Conservation (phyloP, 1,140 invertebrate species). For the Lepidurus couesii region DNA sequence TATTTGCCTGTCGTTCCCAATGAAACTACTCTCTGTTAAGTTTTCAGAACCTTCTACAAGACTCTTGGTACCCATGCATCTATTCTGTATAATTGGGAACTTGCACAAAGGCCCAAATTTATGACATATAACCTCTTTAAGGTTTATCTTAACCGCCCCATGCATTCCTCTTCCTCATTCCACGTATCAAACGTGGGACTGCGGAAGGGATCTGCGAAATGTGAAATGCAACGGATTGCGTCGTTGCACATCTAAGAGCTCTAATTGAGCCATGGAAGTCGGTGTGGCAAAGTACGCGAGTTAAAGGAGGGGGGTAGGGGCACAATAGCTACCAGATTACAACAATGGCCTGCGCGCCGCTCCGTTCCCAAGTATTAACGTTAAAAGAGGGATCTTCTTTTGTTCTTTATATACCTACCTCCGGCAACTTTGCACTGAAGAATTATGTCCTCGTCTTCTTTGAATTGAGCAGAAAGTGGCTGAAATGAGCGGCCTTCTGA, state of each 20-base stretch:
- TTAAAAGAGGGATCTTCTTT: not conserved
- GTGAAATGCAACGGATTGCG: not conserved
- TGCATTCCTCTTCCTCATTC: not conserved
- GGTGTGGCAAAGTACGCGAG: not conserved
- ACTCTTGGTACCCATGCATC: too few relatives aligned
- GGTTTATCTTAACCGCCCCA: not conserved
- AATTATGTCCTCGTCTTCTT: slow-evolving; percentile 2
- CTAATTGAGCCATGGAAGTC: not conserved
- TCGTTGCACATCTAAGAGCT: not conserved
- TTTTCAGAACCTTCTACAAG: too few relatives aligned
- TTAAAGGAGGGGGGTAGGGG: not conserved
- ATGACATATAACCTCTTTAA: not conserved
- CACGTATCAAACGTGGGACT: not conserved
- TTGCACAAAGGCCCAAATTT: too few relatives aligned
- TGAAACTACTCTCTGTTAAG: too few relatives aligned
- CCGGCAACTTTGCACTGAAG: slow-evolving; percentile 7
- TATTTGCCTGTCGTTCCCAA: too few relatives aligned
- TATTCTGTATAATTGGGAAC: too few relatives aligned
- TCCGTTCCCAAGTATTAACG: not conserved
- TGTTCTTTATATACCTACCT: not conserved
- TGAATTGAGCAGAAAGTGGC: slow-evolving; percentile 10
- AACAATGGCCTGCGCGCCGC: not conserved
- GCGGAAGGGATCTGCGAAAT: not conserved
- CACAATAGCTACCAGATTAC: slow-evolving; percentile 3
- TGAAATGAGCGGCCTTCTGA: not conserved